Evolutionary conservation across 2,888 invertebrate species (phyloP), one percentile per base, ranked within the genome.

Genomic region (Rotaria magnacalcarata): DNA sequence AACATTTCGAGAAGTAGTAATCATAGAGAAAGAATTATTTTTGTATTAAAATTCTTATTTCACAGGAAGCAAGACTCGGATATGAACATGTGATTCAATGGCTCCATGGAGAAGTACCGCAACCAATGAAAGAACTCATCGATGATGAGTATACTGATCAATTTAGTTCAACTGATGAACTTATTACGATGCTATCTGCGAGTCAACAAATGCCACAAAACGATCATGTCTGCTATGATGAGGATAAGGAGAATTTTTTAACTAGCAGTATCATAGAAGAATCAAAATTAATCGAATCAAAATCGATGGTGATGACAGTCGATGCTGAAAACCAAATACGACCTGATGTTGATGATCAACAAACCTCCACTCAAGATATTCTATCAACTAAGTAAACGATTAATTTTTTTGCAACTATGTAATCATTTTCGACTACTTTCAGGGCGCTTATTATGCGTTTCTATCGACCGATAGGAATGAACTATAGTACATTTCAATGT

Each of bases 11-110:
- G 75, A 86, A 47, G 80, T 80, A 47, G 24, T 10, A 11, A 67
- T 67, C 10, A 14, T 34, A 6, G 19, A 41, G 19, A 6, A 34
- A 34, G 16, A 27, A 5, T 67, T 52, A 67, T 67, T 41, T 34
- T 67, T 67, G 4, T 16, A 16, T 90, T 90, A 2, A 7, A 14
- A 67, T 67, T 34, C 10, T 60, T 24, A 3, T 1, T 80, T 24
- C 24, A 47, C 47, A 80, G 80, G 47, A 43, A 80, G 21, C 47
- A 34, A 21, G n/a, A 47, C 80, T 80, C 24, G 80, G 80, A n/a
- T 80, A 80, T 80, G 80, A 80, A 80, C 80, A 80, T 80, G 67
- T 67, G 16, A 67, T 67, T 67, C 6, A 67, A 19, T 67, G 67
- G 67, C 16, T 67, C 34, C 67, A 41, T 67, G 11, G 34, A 34